These are phyloP conservation scores for Bugula neritina DNA, from an alignment of 2,888 invertebrate genomes.

Conservation along the genomic window DNA sequence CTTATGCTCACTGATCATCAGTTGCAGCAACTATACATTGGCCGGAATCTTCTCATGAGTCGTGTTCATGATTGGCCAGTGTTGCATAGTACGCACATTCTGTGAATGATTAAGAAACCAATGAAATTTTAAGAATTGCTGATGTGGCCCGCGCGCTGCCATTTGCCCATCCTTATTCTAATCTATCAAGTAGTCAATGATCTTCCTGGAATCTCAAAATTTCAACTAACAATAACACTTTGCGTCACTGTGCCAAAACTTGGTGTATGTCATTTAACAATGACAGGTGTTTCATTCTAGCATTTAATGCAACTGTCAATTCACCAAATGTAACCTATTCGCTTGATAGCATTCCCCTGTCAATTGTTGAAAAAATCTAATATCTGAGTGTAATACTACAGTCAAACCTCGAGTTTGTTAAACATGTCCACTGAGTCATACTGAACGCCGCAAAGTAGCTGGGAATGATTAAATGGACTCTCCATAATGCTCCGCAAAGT, in stretches of 20 bases:
- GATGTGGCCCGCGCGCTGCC: too few relatives aligned
- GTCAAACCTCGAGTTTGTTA: background rate
- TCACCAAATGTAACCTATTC: background rate
- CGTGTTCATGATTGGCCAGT: too few relatives aligned
- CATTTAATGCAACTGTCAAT: background rate
- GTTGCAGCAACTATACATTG: too few relatives aligned
- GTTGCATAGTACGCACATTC: too few relatives aligned
- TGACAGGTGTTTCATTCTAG: background rate
- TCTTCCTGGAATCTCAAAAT: too few relatives aligned
- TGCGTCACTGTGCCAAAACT: background rate
- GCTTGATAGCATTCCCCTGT: background rate
- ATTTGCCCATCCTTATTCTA: too few relatives aligned
- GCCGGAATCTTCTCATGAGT: too few relatives aligned
- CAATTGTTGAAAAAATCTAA: too few relatives aligned
- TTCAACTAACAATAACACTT: constrained; percentile 33
- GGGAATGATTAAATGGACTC: background rate
- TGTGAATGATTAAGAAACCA: too few relatives aligned
- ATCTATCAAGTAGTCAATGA: too few relatives aligned
- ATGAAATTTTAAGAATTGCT: too few relatives aligned
- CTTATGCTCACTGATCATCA: too few relatives aligned
- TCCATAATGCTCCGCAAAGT: background rate
- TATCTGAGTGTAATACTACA: background rate
- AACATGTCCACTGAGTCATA: background rate
- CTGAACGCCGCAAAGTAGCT: background rate
- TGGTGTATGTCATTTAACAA: background rate